These are phyloP conservation scores for Brachymystax lenok DNA, from an alignment of 2,797 vertebrate species.

Conservation along the genomic window DNA sequence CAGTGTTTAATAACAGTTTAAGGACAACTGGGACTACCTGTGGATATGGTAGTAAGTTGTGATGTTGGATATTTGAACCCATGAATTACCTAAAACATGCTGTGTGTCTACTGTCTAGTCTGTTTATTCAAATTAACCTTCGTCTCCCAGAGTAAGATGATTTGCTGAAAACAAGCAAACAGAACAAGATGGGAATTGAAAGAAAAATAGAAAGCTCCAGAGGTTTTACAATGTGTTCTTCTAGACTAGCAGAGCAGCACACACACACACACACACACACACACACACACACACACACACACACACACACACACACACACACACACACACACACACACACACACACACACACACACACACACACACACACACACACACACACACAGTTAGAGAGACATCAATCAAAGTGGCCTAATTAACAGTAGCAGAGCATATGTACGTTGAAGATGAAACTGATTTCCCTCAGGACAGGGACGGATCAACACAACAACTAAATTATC, in stretches of 20 bases:
- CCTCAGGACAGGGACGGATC: constrained; percentile 54
- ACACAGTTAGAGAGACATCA: constrained; percentile 60
- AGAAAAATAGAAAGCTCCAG: background rate
- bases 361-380: background rate
- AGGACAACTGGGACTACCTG: background rate
- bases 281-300: no score
- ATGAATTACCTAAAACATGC: constrained; percentile 5
- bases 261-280: constrained; percentile 16
- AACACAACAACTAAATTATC: constrained; percentile 30
- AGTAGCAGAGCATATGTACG: constrained; percentile 66
- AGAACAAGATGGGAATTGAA: constrained; percentile 7
- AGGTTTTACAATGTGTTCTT: constrained; percentile 19
- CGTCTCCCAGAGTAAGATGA: background rate
- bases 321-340: no score
- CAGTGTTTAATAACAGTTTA: background rate
- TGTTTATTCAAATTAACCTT: constrained; percentile 12
- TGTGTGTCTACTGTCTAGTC: constrained; percentile 7
- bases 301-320: no score
- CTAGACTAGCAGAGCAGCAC: constrained; percentile 13
- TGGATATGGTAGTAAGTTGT: background rate
- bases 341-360: no score
- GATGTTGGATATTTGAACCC: background rate
- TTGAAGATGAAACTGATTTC: constrained; percentile 71
- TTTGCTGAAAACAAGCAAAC: constrained; percentile 19
- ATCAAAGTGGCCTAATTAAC: constrained; percentile 72